Percentiles rank a stretch among this genome's conserved stretches.
Evolutionary conservation across 92 coral and sea anemone species (phyloP).

Genomic region (Anthopleura xanthogrammica): DNA sequence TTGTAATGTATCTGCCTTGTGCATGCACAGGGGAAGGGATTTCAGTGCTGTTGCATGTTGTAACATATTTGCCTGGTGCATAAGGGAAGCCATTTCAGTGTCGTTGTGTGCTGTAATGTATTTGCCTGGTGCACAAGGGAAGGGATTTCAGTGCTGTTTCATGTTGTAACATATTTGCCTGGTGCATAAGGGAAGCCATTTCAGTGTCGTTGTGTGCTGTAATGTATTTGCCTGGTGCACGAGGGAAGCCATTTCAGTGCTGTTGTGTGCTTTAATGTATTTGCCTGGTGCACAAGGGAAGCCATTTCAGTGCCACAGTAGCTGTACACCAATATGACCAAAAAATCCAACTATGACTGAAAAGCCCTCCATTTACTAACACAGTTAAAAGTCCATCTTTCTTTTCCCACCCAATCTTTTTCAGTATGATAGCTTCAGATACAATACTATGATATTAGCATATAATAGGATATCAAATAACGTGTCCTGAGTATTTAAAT

Average conservation of each 20-base stretch:
- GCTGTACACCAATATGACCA: no score
- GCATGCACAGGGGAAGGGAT: background rate
- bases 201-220: no score
- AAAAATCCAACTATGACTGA: no score
- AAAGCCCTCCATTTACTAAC: no score
- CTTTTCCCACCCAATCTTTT: background rate
- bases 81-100: background rate
- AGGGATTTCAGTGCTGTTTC: background rate
- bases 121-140: background rate
- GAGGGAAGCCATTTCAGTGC: no score
- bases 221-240: no score
- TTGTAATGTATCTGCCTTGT: background rate
- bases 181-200: no score
- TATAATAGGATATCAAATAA: background rate
- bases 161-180: background rate
- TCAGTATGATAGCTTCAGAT: background rate
- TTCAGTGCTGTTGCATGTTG: background rate
- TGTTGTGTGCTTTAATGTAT: no score
- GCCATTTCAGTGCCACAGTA: no score
- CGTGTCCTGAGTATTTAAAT: slow-evolving; percentile 4
- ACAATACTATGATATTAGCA: background rate
- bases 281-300: no score
- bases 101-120: background rate
- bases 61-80: no score
- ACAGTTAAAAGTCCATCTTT: background rate